Conservation (phyloP, 2,797 vertebrate genomes). For the Microctenopoma steveboyesi region DNA sequence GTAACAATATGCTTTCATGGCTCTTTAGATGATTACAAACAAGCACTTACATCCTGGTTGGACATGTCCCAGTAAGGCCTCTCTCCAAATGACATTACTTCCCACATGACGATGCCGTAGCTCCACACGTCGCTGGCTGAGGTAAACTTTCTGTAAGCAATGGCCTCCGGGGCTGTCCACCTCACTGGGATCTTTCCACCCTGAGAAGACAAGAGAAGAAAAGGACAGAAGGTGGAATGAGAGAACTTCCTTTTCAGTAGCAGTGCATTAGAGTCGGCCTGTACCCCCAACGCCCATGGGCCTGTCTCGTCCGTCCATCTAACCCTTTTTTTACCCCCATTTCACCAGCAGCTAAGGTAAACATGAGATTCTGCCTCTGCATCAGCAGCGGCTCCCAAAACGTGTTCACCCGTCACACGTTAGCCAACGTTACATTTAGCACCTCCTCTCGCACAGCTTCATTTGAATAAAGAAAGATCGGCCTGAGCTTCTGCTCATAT, state of each 20-base stretch:
- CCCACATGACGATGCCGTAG: conserved; percentile 99
- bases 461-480: conserved; percentile 68
- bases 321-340: neutral
- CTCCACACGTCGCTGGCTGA: conserved; percentile 98
- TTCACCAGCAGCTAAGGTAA: conserved; percentile 30
- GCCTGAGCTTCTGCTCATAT: conserved; percentile 51
- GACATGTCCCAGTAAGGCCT: conserved; percentile 99
- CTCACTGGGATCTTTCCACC: conserved; percentile 98
- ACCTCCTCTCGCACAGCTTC: conserved; percentile 48
- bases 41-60: conserved; percentile 93
- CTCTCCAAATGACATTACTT: conserved; percentile 98
- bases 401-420: conserved; percentile 71
- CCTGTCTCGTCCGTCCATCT: neutral
- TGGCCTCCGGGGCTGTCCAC: conserved; percentile 98
- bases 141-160: conserved; percentile 98
- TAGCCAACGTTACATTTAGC: conserved; percentile 65
- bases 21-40: neutral
- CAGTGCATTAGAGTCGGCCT: neutral
- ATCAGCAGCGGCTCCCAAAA: conserved; percentile 51
- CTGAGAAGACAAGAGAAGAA: conserved; percentile 67
- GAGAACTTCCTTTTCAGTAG: conserved; percentile 14
- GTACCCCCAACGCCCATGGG: neutral
- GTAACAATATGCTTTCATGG: neutral
- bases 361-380: conserved; percentile 22
- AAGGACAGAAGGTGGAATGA: conserved; percentile 6